Evolutionary conservation across 2,797 vertebrate genomes (phyloP).

Genomic region (Pyrocephalus nanus): DNA sequence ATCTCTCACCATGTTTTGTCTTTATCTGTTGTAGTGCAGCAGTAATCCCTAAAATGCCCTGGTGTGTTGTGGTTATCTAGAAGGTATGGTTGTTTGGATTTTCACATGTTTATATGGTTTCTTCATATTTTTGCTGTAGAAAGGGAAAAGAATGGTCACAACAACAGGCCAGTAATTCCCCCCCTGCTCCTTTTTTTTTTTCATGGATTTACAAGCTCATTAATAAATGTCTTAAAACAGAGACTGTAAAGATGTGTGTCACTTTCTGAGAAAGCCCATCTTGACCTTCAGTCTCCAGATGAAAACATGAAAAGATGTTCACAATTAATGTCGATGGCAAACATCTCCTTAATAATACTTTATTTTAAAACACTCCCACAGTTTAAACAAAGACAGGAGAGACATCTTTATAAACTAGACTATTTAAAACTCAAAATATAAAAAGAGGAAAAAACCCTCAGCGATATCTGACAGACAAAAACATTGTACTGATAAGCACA

Average conservation of each 20-base stretch:
- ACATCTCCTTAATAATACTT: neutral
- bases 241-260: neutral
- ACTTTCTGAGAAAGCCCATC: neutral
- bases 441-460: neutral
- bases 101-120: neutral
- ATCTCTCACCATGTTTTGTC: neutral
- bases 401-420: neutral
- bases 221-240: neutral
- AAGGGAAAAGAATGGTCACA: neutral
- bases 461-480: neutral
- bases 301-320: conserved; percentile 8
- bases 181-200: neutral
- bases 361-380: neutral
- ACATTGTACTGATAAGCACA: neutral
- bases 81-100: neutral
- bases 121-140: neutral
- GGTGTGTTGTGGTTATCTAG: neutral
- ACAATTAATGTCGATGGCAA: conserved; percentile 7
- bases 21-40: neutral
- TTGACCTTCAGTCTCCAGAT: neutral
- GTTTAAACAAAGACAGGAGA: neutral
- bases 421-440: conserved; percentile 20
- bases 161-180: neutral
- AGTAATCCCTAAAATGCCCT: neutral
- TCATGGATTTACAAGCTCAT: neutral